A percentile compares a stretch with the other conserved stretches of the same genome.
Conservation (phyloP, 2,888 invertebrate genomes). For the Rhagium mordax region DNA sequence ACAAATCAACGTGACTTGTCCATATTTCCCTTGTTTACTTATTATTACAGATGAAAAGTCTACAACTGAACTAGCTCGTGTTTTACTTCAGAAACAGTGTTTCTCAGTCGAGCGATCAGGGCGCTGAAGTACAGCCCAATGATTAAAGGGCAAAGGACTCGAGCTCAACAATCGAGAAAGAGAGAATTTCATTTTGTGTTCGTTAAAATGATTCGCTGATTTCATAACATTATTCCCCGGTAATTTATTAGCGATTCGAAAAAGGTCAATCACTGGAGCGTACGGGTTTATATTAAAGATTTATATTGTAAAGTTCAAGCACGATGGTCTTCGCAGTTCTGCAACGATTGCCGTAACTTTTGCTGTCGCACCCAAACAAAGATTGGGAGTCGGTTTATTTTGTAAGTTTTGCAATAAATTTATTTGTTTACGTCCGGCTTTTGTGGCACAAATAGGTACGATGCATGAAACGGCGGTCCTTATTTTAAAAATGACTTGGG, state of each 20-base stretch:
- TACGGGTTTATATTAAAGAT: conserved; percentile 22
- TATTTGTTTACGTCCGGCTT: not conserved
- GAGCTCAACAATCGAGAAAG: not conserved
- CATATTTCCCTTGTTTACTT: not conserved
- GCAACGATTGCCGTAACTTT: conserved; percentile 23
- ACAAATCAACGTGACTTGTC: conserved; percentile 12
- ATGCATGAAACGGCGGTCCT: not conserved
- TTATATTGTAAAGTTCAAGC: conserved; percentile 30
- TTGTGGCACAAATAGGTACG: not conserved
- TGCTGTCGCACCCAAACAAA: conserved; percentile 3
- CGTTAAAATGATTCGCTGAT: conserved; percentile 26
- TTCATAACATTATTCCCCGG: conserved; percentile 24
- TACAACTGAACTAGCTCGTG: not conserved
- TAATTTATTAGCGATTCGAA: conserved; percentile 35
- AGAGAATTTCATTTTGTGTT: conserved; percentile 5
- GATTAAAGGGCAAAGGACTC: conserved; percentile 19
- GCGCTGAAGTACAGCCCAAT: not conserved
- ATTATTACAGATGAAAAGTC: not conserved
- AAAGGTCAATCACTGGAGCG: conserved; percentile 39
- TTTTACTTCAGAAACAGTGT: not conserved
- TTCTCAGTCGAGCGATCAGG: not conserved
- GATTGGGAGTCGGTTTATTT: conserved; percentile 8
- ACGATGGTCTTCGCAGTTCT: not conserved
- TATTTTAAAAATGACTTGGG: not conserved
- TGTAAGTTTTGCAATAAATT: conserved; percentile 15